phyloP scores from a whole-genome alignment of 1,140 invertebrate species.

The Euwallacea fornicatus region DNA sequence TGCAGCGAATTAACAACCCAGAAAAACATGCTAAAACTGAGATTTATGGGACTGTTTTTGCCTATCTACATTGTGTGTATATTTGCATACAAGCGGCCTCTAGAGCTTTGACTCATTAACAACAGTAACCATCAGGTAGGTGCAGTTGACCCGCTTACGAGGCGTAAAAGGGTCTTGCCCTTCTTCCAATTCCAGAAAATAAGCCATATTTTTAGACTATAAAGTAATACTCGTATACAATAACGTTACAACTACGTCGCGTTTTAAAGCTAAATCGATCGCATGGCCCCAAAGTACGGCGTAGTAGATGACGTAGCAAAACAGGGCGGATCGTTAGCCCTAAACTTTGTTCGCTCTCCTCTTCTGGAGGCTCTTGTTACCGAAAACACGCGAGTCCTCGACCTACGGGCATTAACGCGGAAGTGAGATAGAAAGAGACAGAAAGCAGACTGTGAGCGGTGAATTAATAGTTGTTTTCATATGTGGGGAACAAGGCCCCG shows the following conservation, averaged over 20 bases:
- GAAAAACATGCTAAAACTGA: too few species aligned
- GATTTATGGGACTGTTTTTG: too few species aligned
- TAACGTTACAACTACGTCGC: conserved; percentile 11
- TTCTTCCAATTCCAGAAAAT: conserved; percentile 11
- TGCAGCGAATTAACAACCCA: too few species aligned
- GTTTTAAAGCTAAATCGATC: conserved; percentile 19
- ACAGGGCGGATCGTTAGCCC: conserved; percentile 13
- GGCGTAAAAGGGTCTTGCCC: background rate
- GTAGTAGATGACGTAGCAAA: conserved; percentile 33
- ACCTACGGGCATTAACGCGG: conserved; percentile 8
- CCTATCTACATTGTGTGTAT: too few species aligned
- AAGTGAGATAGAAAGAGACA: background rate
- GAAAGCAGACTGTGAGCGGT: background rate
- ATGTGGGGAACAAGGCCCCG: conserved; percentile 4
- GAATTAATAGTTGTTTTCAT: conserved; percentile 3
- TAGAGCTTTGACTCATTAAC: too few species aligned
- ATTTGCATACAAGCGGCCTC: too few species aligned
- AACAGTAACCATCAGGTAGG: too few species aligned
- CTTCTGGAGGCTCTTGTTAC: background rate
- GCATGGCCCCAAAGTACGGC: conserved; percentile 16
- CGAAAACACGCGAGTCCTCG: background rate
- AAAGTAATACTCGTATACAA: background rate
- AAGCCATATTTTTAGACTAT: conserved; percentile 16
- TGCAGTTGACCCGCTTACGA: too few species aligned
- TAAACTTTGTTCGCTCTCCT: background rate